These are phyloP conservation scores for Mechanitis messenoides DNA, from an alignment of 2,888 invertebrate species.

Conservation along the genomic window DNA sequence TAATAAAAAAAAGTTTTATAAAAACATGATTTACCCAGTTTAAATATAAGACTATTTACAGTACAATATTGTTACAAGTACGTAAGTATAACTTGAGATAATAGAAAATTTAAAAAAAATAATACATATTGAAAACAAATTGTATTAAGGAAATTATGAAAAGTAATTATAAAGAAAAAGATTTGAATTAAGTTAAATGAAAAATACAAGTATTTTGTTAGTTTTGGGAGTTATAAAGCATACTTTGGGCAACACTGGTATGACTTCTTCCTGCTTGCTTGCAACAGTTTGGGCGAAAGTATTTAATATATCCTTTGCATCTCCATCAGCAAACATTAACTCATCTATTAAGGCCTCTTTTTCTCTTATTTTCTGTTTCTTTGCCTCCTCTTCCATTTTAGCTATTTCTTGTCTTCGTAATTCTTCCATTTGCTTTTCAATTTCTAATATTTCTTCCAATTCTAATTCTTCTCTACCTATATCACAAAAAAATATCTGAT, in stretches of 20 bases:
- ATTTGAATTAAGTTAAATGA: no score
- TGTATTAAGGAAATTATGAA: no score
- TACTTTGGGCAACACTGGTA: conserved; percentile 67
- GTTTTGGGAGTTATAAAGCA: conserved; percentile 1
- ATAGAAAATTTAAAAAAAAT: no score
- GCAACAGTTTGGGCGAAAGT: conserved; percentile 85
- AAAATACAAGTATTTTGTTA: not conserved
- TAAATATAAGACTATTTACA: no score
- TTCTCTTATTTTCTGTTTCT: conserved; percentile 88
- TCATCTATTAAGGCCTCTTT: conserved; percentile 97
- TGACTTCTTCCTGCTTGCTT: conserved; percentile 77
- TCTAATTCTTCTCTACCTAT: conserved; percentile 87
- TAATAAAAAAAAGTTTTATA: no score
- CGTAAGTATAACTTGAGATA: no score
- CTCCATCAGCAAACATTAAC: conserved; percentile 93
- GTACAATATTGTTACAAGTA: no score
- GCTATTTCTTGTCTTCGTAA: conserved; percentile 82
- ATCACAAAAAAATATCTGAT: conserved; percentile 22
- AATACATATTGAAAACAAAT: no score
- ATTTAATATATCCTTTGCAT: conserved; percentile 91
- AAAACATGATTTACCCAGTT: no score
- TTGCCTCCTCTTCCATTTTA: conserved; percentile 82
- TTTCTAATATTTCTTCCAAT: conserved; percentile 88
- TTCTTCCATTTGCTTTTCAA: conserved; percentile 87
- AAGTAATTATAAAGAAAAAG: no score